A percentile compares a stretch with the other conserved stretches of the same genome.
Evolutionary conservation across 1,140 invertebrate genomes (phyloP).

Genomic region (Diachasma alloeum): DNA sequence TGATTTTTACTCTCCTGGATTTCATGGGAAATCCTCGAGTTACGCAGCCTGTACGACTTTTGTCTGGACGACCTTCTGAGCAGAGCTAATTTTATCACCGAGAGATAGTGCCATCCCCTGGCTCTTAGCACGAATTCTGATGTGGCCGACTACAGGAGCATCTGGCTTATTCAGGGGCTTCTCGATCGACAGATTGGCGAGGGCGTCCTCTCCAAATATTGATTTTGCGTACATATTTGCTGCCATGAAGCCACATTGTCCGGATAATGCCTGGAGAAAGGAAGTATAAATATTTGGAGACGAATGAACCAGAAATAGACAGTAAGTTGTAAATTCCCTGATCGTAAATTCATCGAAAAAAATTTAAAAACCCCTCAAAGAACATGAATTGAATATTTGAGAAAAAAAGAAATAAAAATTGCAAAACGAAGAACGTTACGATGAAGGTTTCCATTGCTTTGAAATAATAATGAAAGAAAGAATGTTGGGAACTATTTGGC

Average conservation of each 20-base stretch:
- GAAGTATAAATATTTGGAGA: slow-evolving; percentile 29
- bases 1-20: background rate
- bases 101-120: slow-evolving; percentile 98
- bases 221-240: slow-evolving; percentile 99
- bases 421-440: no score
- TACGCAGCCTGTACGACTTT: slow-evolving; percentile 70
- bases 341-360: no score
- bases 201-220: slow-evolving; percentile 98
- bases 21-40: slow-evolving; percentile 23
- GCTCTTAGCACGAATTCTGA: slow-evolving; percentile 96
- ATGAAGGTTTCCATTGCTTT: no score
- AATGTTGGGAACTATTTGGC: no score
- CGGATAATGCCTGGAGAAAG: slow-evolving; percentile 79
- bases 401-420: no score
- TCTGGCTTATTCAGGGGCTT: slow-evolving; percentile 88
- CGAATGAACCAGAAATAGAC: background rate
- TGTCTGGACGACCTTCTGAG: slow-evolving; percentile 77
- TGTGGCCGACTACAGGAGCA: slow-evolving; percentile 93
- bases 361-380: no score
- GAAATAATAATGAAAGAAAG: no score
- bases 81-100: slow-evolving; percentile 95
- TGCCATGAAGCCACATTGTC: slow-evolving; percentile 98
- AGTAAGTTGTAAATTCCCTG: no score
- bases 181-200: slow-evolving; percentile 98
- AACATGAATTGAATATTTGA: no score